Base-by-base conservation (phyloP, 1,140 invertebrate genomes). In the Nylanderia fulva region DNA sequence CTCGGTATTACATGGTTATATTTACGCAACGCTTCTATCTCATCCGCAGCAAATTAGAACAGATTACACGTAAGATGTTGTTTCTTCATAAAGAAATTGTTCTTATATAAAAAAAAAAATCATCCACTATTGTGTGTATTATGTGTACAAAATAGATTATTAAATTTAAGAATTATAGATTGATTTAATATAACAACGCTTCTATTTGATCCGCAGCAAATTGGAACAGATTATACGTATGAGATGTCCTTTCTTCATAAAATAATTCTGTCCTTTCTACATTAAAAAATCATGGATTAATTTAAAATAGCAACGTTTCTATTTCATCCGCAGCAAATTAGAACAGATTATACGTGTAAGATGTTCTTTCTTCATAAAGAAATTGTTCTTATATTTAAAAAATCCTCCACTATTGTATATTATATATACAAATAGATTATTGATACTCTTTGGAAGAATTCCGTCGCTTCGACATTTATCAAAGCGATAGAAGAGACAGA, bases 11-110 rank as follows among this genome's bases (percentile, higher is more conserved):
- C 77, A 60, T 24, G 29, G 15, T 27, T 6, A 48, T 36, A 13
- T 79, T 54, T 79, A 39, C 42, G 42, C 42, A 79, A 79, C 13
- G 13, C 21, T 36, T 48, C 21, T 66, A 29, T 42, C 60, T 64
- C 4, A 13, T 52, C 13, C 11, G 5, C 24, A 52, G 29, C 8
- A 39, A 52, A 42, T 76, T 36, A 42, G 11, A 63, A 52, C 13
- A 77, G 5, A 64, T 77, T 24, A 77, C 52, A 36, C 27, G 1
- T 9, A 77, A 77, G n/a, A 33, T 61, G 15, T 36, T 64, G 5
- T n/a, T 11, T 9, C 9, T 45, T 13, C 13, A 45, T 13, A 48
- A 48, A 48, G 45, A 48, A 18, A 42, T 42, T 42, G 39, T 11
- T 13, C 39, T 3, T 24, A 3, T 42, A 56, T 58, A 21, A 58